These are phyloP conservation scores for Macrotus californicus DNA, from an alignment of 2,113 vertebrate genomes.

Conservation along the genomic window DNA sequence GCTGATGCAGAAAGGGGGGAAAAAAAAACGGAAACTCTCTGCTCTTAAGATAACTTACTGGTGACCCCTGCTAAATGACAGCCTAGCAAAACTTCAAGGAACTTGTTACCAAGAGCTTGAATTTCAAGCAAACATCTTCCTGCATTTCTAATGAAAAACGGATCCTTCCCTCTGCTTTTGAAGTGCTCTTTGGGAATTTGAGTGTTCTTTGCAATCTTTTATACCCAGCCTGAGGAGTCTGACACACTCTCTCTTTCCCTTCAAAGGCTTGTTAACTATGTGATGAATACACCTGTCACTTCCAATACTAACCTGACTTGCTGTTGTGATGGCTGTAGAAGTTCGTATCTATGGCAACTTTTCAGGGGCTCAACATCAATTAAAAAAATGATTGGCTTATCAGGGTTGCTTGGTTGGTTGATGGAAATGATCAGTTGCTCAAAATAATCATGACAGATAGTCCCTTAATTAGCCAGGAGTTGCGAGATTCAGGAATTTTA, in stretches of 20 bases:
- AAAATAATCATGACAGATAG: slow-evolving; percentile 75
- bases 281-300: slow-evolving; percentile 88
- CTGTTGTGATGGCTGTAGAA: slow-evolving; percentile 81
- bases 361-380: slow-evolving; percentile 82
- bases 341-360: slow-evolving; percentile 84
- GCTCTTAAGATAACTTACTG: slow-evolving; percentile 64
- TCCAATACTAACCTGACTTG: slow-evolving; percentile 82
- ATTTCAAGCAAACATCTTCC: slow-evolving; percentile 74
- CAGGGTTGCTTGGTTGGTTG: slow-evolving; percentile 76
- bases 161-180: slow-evolving; percentile 65
- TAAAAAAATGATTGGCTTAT: slow-evolving; percentile 82
- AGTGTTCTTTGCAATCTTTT: slow-evolving; percentile 76
- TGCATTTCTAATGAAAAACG: slow-evolving; percentile 76
- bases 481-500: slow-evolving; percentile 63
- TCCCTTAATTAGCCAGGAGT: slow-evolving; percentile 63
- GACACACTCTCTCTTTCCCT: slow-evolving; percentile 76
- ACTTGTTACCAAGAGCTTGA: slow-evolving; percentile 72
- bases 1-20: not conserved
- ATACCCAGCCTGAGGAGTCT: slow-evolving; percentile 80
- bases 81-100: slow-evolving; percentile 43
- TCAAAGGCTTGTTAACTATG: slow-evolving; percentile 85
- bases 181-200: slow-evolving; percentile 76
- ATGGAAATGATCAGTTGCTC: slow-evolving; percentile 73
- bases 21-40: slow-evolving; percentile 15
- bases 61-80: slow-evolving; percentile 67